Base-by-base conservation (phyloP, 2,888 invertebrate genomes). In the Noctuana brunneofusca region DNA sequence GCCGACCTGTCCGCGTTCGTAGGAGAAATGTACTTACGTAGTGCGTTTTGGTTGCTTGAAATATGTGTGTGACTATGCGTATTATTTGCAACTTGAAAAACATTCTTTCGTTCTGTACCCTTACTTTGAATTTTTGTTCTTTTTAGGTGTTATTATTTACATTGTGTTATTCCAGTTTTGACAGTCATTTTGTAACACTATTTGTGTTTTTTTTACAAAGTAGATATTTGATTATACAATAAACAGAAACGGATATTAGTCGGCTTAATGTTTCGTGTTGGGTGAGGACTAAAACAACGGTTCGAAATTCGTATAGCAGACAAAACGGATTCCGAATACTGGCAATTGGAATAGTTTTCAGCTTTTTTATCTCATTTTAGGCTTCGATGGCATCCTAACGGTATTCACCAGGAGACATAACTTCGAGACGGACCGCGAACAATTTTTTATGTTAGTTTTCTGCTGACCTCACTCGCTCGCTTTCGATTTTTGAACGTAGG, bases 271-370 rank as follows among this genome's bases (percentile, higher is more conserved):
- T 60, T 48, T 62, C 30, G 30, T 58, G 46, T 63, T 27, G 49
- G 55, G 41, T 64, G 57, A 38, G 53, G 57, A 66, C 58, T 64
- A 71, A 73, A 74, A 71, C 72, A 70, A 67, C 63, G 64, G 66
- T 66, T 59, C 67, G 72, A 77, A 79, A 81, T 79, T 79, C 75
- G 79, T 78, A 81, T 79, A 75, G 82, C 85, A 85, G 81, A 84
- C 89, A 89, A 89, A 90, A 89, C 83, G 89, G 80, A 91, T 91
- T 90, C 90, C 88, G 67, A 79, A 85, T 81, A 80, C 86, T 87
- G 89, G 87, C 91, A 90, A 90, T 91, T 91, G 89, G 89, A 88
- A 91, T 91, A 91, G 90, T 89, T 90, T 87, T 81, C 77, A 76
- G 76, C 76, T 80, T 82, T 81, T 84, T 86, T 80, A 77, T 73